Evolutionary conservation across 1,140 invertebrate species (phyloP).

Genomic region (Leptopilina boulardi): DNA sequence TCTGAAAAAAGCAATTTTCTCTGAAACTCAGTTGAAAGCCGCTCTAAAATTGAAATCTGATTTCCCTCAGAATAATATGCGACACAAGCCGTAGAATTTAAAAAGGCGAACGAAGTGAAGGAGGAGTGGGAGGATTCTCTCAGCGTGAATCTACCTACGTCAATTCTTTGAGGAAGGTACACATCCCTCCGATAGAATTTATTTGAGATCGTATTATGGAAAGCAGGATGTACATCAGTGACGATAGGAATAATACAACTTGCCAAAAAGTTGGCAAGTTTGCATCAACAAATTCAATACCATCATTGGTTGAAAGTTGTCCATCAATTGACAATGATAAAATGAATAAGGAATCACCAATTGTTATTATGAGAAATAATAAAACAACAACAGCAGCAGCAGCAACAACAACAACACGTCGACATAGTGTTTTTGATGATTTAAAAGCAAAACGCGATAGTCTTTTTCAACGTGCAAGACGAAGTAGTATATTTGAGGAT

Average conservation of each 20-base stretch:
- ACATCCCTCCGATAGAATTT: constrained; percentile 45
- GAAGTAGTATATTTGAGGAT: constrained; percentile 67
- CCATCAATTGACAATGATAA: constrained; percentile 45
- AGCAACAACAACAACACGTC: no score
- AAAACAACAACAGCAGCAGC: no score
- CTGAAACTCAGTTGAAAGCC: neutral
- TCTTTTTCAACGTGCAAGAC: constrained; percentile 66
- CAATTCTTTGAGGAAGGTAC: neutral
- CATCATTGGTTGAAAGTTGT: constrained; percentile 61
- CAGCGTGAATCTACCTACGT: constrained; percentile 3
- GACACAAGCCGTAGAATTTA: neutral
- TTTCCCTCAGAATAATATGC: constrained; percentile 20
- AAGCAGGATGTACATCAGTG: constrained; percentile 70
- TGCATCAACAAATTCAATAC: constrained; percentile 73
- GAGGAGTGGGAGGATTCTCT: constrained; percentile 4
- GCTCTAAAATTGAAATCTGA: neutral
- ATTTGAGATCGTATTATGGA: constrained; percentile 66
- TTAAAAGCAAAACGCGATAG: constrained; percentile 69
- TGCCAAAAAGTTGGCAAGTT: constrained; percentile 63
- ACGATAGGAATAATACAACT: constrained; percentile 57
- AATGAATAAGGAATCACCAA: constrained; percentile 48
- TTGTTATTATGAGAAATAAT: constrained; percentile 50
- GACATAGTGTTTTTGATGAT: constrained; percentile 72
- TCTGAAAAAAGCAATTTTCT: neutral
- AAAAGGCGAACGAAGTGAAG: neutral